Conservation (phyloP, 2,888 invertebrate genomes). For the Lacanobia oleracea region DNA sequence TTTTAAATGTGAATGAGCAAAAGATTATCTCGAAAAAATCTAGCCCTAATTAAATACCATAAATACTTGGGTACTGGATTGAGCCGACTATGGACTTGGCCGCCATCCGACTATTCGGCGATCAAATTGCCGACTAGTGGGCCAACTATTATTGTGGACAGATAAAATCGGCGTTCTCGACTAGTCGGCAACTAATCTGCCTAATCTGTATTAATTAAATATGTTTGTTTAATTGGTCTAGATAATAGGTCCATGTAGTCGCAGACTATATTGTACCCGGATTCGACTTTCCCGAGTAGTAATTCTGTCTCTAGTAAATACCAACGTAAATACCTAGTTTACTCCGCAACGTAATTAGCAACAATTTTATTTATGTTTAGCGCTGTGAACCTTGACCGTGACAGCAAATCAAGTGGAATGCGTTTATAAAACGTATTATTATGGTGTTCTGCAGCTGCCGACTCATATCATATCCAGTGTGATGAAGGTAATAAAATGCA, state of each 20-base stretch:
- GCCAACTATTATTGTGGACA: background rate
- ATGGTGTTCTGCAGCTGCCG: slow-evolving; percentile 37
- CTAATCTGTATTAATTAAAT: no score
- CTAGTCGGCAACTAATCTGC: no score
- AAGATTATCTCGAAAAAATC: background rate
- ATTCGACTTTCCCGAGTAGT: background rate
- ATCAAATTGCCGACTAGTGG: background rate
- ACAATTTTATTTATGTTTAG: slow-evolving; percentile 28
- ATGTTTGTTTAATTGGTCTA: no score
- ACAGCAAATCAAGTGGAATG: slow-evolving; percentile 56
- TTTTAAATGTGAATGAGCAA: background rate
- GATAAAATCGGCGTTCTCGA: no score
- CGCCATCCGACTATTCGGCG: background rate
- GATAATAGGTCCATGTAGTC: no score
- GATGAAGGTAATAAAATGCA: slow-evolving; percentile 36
- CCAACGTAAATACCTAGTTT: slow-evolving; percentile 5
- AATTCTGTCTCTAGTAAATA: background rate
- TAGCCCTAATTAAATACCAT: background rate
- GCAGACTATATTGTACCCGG: background rate
- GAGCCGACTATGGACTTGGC: background rate
- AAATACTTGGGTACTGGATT: background rate
- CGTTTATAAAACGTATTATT: slow-evolving; percentile 26
- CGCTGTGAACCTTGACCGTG: slow-evolving; percentile 58
- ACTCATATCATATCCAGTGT: slow-evolving; percentile 19
- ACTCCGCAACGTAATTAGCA: background rate